phyloP scores from a whole-genome alignment of 2,113 vertebrate genomes.

The Ramphastos sulfuratus region DNA sequence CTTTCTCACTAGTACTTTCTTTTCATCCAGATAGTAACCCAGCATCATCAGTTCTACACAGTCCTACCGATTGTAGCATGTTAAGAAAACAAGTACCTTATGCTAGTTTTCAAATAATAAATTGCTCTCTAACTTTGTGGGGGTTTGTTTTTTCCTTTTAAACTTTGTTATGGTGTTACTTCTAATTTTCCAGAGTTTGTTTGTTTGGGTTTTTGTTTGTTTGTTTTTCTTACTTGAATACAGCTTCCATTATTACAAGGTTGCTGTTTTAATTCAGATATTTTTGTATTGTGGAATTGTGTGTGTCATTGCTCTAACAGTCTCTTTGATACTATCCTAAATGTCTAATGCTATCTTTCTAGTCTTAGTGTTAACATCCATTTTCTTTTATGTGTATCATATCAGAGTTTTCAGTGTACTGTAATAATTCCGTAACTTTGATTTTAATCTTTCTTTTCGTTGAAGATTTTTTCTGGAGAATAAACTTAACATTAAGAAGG shows the following conservation, averaged over 20 bases:
- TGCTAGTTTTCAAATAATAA: neutral
- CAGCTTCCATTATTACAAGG: neutral
- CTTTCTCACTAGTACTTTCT: neutral
- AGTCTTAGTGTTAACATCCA: neutral
- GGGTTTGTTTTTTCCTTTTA: neutral
- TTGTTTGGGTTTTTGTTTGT: neutral
- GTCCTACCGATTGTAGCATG: neutral
- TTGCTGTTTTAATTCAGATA: neutral
- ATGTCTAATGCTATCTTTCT: neutral
- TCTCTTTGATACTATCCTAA: neutral
- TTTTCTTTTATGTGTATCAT: neutral
- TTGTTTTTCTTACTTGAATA: neutral
- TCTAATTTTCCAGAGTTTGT: neutral
- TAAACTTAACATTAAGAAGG: neutral
- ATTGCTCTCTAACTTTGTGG: neutral
- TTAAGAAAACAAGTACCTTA: neutral
- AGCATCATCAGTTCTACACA: neutral
- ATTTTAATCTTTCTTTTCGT: neutral
- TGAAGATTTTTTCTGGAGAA: neutral
- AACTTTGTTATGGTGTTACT: neutral
- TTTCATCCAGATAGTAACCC: neutral
- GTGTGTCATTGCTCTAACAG: neutral
- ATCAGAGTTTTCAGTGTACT: neutral
- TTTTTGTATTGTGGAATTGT: neutral
- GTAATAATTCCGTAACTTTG: neutral